phyloP scores from a whole-genome alignment of 2,888 invertebrate species.

The Ormyrus rosae region DNA sequence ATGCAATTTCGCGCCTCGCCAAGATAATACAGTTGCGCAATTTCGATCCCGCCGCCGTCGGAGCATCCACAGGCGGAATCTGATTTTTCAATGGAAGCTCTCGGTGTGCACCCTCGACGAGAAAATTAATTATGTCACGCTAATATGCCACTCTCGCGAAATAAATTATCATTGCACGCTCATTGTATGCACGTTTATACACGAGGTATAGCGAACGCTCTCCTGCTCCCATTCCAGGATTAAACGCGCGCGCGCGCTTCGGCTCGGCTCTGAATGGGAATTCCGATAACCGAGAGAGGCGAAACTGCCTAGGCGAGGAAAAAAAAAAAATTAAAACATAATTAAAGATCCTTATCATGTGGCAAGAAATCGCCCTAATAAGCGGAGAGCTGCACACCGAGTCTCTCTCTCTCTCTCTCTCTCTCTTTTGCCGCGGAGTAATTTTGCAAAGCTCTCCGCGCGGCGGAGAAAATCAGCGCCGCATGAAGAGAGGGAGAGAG shows the following conservation, averaged over 20 bases:
- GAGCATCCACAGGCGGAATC: conserved; percentile 10
- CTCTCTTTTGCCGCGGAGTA: conserved; percentile 21
- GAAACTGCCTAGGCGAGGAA: conserved; percentile 23
- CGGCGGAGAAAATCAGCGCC: conserved; percentile 1
- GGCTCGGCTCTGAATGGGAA: conserved; percentile 36
- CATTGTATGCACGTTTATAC: not conserved
- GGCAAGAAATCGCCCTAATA: conserved; percentile 56
- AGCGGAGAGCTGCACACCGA: conserved; percentile 30
- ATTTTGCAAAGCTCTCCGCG: conserved; percentile 43
- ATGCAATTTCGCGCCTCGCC: conserved; percentile 29
- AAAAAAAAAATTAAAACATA: conserved; percentile 50
- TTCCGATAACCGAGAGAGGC: conserved; percentile 50
- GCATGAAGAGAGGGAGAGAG: not conserved
- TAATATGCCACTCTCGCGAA: conserved; percentile 31
- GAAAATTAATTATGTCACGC: conserved; percentile 50
- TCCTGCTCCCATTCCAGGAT: conserved; percentile 31
- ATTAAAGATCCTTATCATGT: conserved; percentile 57
- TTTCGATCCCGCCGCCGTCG: conserved; percentile 22
- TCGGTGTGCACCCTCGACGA: not conserved
- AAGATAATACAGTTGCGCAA: conserved; percentile 17
- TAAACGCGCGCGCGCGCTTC: not conserved
- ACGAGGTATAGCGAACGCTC: not conserved
- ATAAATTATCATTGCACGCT: conserved; percentile 20
- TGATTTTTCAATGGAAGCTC: conserved; percentile 28
- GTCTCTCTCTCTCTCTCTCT: not conserved